Conservation (phyloP, 2,113 vertebrate genomes). For the Oxygymnocypris stewartii region DNA sequence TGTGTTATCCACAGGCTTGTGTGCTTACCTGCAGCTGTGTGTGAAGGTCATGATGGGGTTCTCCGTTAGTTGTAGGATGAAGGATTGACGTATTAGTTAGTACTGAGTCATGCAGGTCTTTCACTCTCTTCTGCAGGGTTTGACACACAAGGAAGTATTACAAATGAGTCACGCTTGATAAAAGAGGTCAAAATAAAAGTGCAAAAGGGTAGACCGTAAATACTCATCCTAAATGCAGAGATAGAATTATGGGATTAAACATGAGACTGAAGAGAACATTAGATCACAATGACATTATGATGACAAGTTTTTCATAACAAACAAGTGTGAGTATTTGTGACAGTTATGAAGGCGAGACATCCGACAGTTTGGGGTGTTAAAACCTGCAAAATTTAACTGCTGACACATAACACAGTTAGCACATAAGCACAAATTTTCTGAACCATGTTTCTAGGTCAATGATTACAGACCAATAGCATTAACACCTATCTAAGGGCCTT, state of each 20-base stretch:
- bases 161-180: neutral
- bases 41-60: slow-evolving; percentile 55
- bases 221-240: neutral
- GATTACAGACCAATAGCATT: too few relatives aligned
- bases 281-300: neutral
- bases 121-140: slow-evolving; percentile 77
- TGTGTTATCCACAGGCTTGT: neutral
- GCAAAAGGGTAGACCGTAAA: neutral
- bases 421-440: too few relatives aligned
- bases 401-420: too few relatives aligned
- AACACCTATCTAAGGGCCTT: too few relatives aligned
- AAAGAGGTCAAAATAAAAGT: neutral
- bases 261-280: neutral
- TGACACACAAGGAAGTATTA: slow-evolving; percentile 44
- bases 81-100: slow-evolving; percentile 74
- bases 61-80: slow-evolving; percentile 69
- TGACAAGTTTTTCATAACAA: neutral
- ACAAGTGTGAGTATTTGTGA: neutral
- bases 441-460: too few relatives aligned
- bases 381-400: neutral
- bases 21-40: slow-evolving; percentile 81
- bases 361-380: neutral
- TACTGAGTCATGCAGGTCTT: slow-evolving; percentile 79
- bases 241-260: neutral
- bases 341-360: slow-evolving; percentile 18